Evolutionary conservation across 2,888 invertebrate genomes (phyloP).

Genomic region (Hecatera dysodea): DNA sequence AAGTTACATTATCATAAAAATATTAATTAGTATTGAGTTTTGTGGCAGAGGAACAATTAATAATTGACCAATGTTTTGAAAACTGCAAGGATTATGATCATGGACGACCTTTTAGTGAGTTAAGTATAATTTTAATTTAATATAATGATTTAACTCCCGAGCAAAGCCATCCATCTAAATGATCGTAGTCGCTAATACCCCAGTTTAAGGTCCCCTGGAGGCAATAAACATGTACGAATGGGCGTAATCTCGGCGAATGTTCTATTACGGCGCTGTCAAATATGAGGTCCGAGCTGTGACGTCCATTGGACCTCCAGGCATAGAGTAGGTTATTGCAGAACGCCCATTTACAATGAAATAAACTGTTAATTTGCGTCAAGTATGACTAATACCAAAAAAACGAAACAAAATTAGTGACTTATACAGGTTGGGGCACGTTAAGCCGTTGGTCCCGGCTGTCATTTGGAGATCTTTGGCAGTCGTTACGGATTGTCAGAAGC

Average conservation of each 20-base stretch:
- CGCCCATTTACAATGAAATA: neutral
- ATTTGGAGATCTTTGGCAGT: no score
- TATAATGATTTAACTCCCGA: no score
- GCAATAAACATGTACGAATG: conserved; percentile 55
- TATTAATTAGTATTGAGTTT: neutral
- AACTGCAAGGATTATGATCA: neutral
- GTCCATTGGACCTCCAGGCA: conserved; percentile 16
- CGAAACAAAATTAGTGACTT: no score
- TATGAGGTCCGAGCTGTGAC: conserved; percentile 26
- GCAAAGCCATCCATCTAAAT: conserved; percentile 46
- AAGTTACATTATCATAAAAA: conserved; percentile 12
- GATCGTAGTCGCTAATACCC: conserved; percentile 46
- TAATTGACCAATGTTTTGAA: neutral
- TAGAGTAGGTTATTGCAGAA: conserved; percentile 10
- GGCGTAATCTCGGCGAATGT: conserved; percentile 58
- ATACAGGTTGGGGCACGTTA: no score
- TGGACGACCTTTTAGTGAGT: neutral
- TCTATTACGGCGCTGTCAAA: conserved; percentile 52
- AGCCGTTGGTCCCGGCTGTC: no score
- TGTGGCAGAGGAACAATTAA: neutral
- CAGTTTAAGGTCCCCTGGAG: conserved; percentile 36
- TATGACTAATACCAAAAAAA: no score
- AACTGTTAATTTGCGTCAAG: neutral
- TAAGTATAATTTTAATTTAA: no score
- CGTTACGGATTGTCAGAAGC: no score